Evolutionary conservation across 2,888 invertebrate species (phyloP), one percentile per base, ranked within the genome.

Genomic region (Synanthedon formicaeformis): DNA sequence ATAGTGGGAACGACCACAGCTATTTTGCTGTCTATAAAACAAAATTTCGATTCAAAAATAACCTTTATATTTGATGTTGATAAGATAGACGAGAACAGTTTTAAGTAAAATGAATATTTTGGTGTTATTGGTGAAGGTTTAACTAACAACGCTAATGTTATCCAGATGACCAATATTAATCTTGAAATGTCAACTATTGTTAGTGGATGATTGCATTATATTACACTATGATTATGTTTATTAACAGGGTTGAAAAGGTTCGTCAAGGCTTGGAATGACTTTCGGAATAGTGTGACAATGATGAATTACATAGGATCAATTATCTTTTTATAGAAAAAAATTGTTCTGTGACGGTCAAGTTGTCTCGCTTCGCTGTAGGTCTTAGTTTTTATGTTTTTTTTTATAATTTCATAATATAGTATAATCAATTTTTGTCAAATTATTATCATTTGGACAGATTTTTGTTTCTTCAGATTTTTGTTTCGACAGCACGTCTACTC

Each of bases 141-240:
- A 71, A 74, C 73, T 71, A 65, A 74, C 64, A 63, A 65, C 62
- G 69, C 76, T 77, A 74, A 79, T 79, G 78, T 64, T 63, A 65
- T 67, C 71, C 64, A 75, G 79, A 79, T 82, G 76, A 82, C 77
- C 80, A 76, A 74, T 81, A 83, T 82, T 80, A 81, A 84, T 84
- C 79, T 75, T 71, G 56, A 71, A 72, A 78, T 80, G 79, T 81
- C 81, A 58, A 65, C 73, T 75, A 70, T 84, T 82, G 81, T 81
- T 62, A 63, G 55, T 58, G 58, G 58, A 63, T 70, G 73, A 74
- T 77, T 75, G 67, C 69, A 64, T 65, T 69, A 52, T 56, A 41
- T 62, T 63, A 63, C 57, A 55, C 53, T 54, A 58, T 60, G 62
- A 61, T 67, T 69, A 70, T 64, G 62, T 65, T 60, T 67, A 61